Base-by-base conservation (phyloP, 1,140 invertebrate species). In the Antheraea mylitta region DNA sequence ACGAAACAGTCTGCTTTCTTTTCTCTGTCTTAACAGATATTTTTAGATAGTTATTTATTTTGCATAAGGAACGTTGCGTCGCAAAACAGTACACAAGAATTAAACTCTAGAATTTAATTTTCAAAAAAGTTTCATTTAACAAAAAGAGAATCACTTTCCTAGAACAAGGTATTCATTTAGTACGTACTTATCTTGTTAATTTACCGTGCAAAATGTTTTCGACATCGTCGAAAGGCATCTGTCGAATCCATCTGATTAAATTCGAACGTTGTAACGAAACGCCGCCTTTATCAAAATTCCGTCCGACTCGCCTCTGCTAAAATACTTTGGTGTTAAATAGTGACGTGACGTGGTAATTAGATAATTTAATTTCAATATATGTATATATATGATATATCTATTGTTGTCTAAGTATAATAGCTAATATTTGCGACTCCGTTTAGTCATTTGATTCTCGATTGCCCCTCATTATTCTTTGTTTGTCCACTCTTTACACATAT, bases 231-330 rank as follows among this genome's bases (percentile, higher is more conserved):
- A 22, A 9, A 13, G 59, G 0, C 18, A 18, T 19, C 22, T 60
- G 18, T 60, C 59, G 22, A 48, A 65, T 65, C 13, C 64, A 45
- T 65, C 64, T 48, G 64, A 45, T 48, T 48, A 65, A 65, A 18
- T 18, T 48, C 38, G 38, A 65, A 65, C 64, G 48, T 48, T 7
- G 7, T 64, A 64, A 64, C 37, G 62, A 64, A 64, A 16, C 62
- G 62, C 5, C 37, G 62, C 30, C 38, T 64, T 64, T 64, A 64
- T 64, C 62, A 64, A 64, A 53, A 64, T 64, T 42, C 62, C 37
- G 16, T n/a, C 37, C 22, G 62, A 36, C 37, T 53, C 62, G 62
- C 62, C 9, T 18, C 37, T 38, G 13, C 11, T 64, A 38, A 36
- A 38, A 37, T n/a, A 53, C 13, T 53, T 13, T 2, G 11, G 45